Conservation (phyloP, 2,113 vertebrate species). For the Podarcis raffonei region DNA sequence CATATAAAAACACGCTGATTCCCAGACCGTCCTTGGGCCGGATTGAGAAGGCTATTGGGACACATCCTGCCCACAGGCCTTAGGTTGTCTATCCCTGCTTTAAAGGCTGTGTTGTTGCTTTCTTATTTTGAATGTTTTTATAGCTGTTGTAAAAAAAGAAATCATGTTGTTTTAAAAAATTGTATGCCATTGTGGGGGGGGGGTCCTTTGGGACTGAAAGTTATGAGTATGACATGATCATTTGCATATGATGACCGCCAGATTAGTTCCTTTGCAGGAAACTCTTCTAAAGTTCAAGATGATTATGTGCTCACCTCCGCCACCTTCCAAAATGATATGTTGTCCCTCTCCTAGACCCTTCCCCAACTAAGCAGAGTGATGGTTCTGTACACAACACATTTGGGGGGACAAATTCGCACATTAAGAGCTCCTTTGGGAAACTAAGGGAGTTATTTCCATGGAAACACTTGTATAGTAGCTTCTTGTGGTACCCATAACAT, state of each 20-base stretch:
- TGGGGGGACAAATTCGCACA: not conserved
- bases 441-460: not conserved
- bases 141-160: not conserved
- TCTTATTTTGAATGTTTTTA: not conserved
- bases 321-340: not conserved
- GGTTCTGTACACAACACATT: not conserved
- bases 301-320: not conserved
- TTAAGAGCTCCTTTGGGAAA: not conserved
- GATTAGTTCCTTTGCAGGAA: not conserved
- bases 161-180: not conserved
- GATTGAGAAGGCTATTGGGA: too few species aligned
- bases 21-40: too few species aligned
- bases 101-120: not conserved
- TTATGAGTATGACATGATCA: not conserved
- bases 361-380: not conserved
- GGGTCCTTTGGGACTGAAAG: not conserved
- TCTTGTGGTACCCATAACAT: not conserved
- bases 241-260: not conserved
- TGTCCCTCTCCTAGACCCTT: not conserved
- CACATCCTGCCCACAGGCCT: too few species aligned
- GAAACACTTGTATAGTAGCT: not conserved
- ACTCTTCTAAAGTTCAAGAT: not conserved
- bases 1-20: too few species aligned
- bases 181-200: too few species aligned
- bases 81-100: too few species aligned